phyloP scores from a whole-genome alignment of 2,888 invertebrate genomes.

The Liposcelis brunnea region DNA sequence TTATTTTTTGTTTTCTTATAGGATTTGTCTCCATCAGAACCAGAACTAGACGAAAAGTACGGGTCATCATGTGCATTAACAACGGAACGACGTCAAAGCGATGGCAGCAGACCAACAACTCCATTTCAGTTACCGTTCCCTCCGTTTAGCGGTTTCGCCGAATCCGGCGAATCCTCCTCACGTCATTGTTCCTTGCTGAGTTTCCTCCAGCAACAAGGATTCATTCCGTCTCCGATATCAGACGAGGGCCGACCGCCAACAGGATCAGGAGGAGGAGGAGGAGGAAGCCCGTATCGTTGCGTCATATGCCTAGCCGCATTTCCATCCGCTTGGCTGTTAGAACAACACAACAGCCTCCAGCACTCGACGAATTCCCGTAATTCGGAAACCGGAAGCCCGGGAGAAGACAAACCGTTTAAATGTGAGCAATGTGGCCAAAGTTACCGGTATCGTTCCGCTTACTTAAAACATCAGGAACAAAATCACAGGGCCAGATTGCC shows the following conservation, averaged over 20 bases:
- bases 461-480: conserved; percentile 70
- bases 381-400: conserved; percentile 15
- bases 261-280: no score
- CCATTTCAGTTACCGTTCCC: conserved; percentile 39
- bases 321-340: conserved; percentile 72
- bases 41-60: conserved; percentile 2
- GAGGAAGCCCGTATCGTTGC: conserved; percentile 39
- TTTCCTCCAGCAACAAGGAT: conserved; percentile 34
- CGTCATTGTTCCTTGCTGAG: conserved; percentile 16
- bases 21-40: conserved; percentile 3
- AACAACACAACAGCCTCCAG: conserved; percentile 70
- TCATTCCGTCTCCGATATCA: conserved; percentile 25
- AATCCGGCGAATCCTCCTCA: conserved; percentile 11
- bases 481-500: conserved; percentile 74
- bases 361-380: conserved; percentile 32
- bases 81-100: background rate
- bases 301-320: conserved; percentile 73
- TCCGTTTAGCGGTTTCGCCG: conserved; percentile 23
- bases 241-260: conserved; percentile 22
- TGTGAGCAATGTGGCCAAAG: conserved; percentile 85
- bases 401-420: conserved; percentile 73
- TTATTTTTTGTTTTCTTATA: background rate
- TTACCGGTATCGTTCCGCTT: conserved; percentile 73
- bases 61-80: conserved; percentile 1
- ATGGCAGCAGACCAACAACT: conserved; percentile 32